Percentiles rank a stretch among this genome's conserved stretches.
These are phyloP conservation scores for Dicycla oo DNA, from an alignment of 2,888 invertebrate genomes.

Conservation along the genomic window DNA sequence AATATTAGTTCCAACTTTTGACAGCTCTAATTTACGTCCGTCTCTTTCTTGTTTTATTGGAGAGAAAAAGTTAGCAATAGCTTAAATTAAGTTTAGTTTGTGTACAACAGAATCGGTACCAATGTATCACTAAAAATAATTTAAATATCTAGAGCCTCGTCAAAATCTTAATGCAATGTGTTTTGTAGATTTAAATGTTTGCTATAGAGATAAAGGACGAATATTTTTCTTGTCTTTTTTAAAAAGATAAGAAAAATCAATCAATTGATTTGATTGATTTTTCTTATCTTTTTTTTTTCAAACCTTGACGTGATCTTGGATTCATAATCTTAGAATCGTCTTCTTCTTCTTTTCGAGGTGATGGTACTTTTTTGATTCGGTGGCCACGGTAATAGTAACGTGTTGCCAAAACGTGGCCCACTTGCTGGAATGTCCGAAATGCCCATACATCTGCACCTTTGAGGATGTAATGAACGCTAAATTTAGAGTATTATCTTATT, in stretches of 20 bases:
- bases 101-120: too few species aligned
- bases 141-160: background rate
- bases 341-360: background rate
- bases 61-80: too few species aligned
- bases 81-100: too few species aligned
- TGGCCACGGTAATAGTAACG: too few species aligned
- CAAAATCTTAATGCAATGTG: slow-evolving; percentile 2
- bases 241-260: too few species aligned
- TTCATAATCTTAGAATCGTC: too few species aligned
- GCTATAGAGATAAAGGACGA: background rate
- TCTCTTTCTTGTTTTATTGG: too few species aligned
- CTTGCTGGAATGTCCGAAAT: background rate
- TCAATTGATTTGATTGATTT: too few species aligned
- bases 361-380: background rate
- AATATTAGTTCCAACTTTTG: too few species aligned
- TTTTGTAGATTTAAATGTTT: background rate
- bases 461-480: background rate
- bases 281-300: background rate
- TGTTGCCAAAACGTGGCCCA: background rate
- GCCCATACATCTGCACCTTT: background rate
- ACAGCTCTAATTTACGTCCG: too few species aligned
- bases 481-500: too few species aligned
- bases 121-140: too few species aligned
- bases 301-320: background rate
- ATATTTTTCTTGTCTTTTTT: background rate